A percentile compares a stretch with the other conserved stretches of the same genome.
These are phyloP conservation scores for Cacajao melanocephalus DNA, from an alignment of 2,797 vertebrate genomes.

Conservation along the genomic window DNA sequence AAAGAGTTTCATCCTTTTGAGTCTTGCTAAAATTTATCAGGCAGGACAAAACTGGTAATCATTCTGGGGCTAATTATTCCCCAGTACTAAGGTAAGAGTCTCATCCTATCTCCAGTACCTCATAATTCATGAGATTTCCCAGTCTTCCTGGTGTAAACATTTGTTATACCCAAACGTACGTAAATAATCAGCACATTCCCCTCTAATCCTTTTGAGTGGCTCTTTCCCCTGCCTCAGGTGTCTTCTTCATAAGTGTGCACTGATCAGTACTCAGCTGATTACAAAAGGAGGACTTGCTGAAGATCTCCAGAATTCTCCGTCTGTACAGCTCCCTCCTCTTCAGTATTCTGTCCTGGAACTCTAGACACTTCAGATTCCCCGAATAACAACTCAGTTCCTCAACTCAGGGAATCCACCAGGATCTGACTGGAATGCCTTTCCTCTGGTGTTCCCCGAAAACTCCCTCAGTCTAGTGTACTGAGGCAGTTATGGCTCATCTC, in stretches of 20 bases:
- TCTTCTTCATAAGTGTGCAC: not conserved
- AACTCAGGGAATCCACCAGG: not conserved
- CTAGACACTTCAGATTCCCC: not conserved
- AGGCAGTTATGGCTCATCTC: not conserved
- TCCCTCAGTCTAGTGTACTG: not conserved
- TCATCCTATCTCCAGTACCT: not conserved
- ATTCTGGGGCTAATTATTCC: not conserved
- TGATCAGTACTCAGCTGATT: not conserved
- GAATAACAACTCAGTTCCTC: not conserved
- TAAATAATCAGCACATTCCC: not conserved
- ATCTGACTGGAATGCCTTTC: not conserved
- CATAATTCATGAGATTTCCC: not conserved
- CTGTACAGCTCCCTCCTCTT: not conserved
- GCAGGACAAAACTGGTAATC: not conserved
- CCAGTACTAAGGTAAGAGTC: not conserved
- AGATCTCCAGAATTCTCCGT: not conserved
- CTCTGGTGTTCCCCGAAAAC: not conserved
- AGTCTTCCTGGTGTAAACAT: not conserved
- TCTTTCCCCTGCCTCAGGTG: not conserved
- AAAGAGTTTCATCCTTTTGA: not conserved
- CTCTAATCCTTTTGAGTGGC: not conserved
- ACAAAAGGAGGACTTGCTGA: not conserved
- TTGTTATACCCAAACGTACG: not conserved
- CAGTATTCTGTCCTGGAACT: not conserved
- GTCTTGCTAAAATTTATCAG: not conserved